Base-by-base conservation (phyloP, 2,113 vertebrate species). In the Antennarius striatus region DNA sequence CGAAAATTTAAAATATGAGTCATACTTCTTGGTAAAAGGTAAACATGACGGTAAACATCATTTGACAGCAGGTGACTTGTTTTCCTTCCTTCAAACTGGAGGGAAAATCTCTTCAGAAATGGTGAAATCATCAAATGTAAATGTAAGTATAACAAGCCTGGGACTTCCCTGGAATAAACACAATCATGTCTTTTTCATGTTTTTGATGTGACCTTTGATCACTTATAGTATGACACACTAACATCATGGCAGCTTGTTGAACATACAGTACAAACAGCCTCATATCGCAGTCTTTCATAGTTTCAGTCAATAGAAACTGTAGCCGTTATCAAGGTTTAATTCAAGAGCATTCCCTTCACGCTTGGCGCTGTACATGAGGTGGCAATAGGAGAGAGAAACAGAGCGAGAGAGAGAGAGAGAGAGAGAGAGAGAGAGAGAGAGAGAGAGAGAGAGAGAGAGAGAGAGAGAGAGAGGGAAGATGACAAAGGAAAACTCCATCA, bases 401-500 rank as follows among this genome's bases (percentile, higher is more conserved):
- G 43, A 71, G 52, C 47, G 45, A 10, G 36, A n/a, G 17, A 32
- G 45, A 53, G 28, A 42, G 43, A 71, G 52, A 52, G 45, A 10
- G 36, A n/a, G 17, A 32, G 45, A n/a, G 15, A 46, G 10, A 47
- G 29, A 55, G 43, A 48, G 12, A 53, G 15, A 42, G 43, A 71
- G 52, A 52, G 45, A 10, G 36, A n/a, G 17, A 32, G 45, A n/a
- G 15, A 46, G 10, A 47, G 29, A 55, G 43, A 48, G 12, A 53
- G 15, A 42, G 43, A 71, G 52, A 52, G 45, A 10, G 36, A n/a
- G 17, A 32, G 45, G 68, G 63, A 65, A 22, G 69, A 71, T 49
- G 67, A 79, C 67, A 77, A 67, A 80, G 56, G 39, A 73, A 75
- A 75, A 76, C 79, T 75, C 71, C 72, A 16, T 64, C 61, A 75